Evolutionary conservation across 2,797 vertebrate genomes (phyloP).

Genomic region (Pangasius sanitwongsei): DNA sequence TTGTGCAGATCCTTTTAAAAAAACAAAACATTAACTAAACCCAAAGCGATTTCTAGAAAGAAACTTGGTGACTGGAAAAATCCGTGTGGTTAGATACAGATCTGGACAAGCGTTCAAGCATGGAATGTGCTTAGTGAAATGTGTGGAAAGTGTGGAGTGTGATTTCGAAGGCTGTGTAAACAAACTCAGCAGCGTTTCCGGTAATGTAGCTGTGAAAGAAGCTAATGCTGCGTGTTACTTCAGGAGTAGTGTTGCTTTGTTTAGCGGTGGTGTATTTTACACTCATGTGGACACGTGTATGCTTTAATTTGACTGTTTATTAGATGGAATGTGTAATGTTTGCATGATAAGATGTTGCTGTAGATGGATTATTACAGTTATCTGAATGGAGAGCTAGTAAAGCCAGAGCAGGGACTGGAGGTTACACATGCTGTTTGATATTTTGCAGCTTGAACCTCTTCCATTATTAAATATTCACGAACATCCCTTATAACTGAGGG

Average conservation of each 20-base stretch:
- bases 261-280: not conserved
- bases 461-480: constrained; percentile 1
- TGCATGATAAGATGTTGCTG: not conserved
- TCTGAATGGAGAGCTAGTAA: not conserved
- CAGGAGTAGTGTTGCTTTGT: not conserved
- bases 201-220: not conserved
- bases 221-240: not conserved
- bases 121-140: not conserved
- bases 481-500: not conserved
- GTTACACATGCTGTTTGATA: not conserved
- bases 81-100: not conserved
- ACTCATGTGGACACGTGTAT: not conserved
- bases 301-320: not conserved
- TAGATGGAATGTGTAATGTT: not conserved
- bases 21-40: not conserved
- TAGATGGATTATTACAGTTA: not conserved
- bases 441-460: not conserved
- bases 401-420: not conserved
- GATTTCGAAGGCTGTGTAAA: not conserved
- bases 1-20: too few relatives aligned
- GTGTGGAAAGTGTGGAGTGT: not conserved
- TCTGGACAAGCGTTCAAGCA: not conserved
- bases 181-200: not conserved
- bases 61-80: not conserved
- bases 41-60: not conserved